Conservation (phyloP, 2,797 vertebrate genomes). For the Serranus cabrilla region DNA sequence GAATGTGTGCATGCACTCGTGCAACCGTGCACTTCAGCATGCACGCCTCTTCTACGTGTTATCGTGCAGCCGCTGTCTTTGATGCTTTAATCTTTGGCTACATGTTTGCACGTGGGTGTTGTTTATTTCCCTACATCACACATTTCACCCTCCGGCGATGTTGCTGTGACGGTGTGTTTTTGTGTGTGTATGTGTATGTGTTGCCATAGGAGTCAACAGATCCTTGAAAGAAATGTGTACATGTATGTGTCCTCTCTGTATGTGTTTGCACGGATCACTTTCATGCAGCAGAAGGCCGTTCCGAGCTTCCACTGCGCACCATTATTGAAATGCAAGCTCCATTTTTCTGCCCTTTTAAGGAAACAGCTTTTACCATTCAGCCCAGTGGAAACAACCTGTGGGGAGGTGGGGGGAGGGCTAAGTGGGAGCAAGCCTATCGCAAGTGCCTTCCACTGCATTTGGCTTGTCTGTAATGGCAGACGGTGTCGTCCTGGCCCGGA, state of each 20-base stretch:
- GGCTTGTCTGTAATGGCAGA: slow-evolving; percentile 78
- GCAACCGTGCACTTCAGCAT: slow-evolving; percentile 48
- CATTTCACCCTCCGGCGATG: slow-evolving; percentile 26
- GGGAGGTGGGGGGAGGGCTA: slow-evolving; percentile 14
- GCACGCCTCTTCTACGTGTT: slow-evolving; percentile 6
- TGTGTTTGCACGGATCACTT: slow-evolving; percentile 32
- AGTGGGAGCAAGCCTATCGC: slow-evolving; percentile 49
- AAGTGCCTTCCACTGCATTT: slow-evolving; percentile 81
- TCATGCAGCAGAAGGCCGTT: slow-evolving; percentile 16
- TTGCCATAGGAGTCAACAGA: slow-evolving; percentile 58
- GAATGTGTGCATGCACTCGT: slow-evolving; percentile 48
- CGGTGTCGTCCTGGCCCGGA: slow-evolving; percentile 62
- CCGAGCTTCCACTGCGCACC: background rate
- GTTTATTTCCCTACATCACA: slow-evolving; percentile 48
- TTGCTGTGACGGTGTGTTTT: slow-evolving; percentile 48
- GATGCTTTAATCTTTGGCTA: slow-evolving; percentile 32
- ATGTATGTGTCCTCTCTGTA: background rate
- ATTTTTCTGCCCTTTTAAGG: slow-evolving; percentile 47
- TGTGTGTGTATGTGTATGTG: slow-evolving; percentile 32
- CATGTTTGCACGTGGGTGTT: slow-evolving; percentile 45
- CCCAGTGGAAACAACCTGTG: slow-evolving; percentile 54
- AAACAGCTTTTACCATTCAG: slow-evolving; percentile 62
- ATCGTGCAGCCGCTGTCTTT: background rate
- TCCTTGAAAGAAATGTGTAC: slow-evolving; percentile 38
- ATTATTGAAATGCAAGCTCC: slow-evolving; percentile 32